Conservation (phyloP, 2,113 vertebrate genomes). For the Tautogolabrus adspersus region DNA sequence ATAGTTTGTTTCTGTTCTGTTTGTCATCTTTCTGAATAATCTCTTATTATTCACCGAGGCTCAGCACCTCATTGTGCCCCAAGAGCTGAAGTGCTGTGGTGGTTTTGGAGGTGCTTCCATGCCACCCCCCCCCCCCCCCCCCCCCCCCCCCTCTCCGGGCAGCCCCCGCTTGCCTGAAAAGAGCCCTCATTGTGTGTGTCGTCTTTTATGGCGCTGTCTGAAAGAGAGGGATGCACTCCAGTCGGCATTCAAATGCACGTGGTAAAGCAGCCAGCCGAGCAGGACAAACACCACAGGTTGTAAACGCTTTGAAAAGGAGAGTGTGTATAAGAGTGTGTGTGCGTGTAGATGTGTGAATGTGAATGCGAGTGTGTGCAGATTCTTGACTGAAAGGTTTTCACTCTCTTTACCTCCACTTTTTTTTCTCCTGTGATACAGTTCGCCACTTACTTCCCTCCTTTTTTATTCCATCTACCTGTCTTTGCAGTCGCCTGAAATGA, state of each 20-base stretch:
- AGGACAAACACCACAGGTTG: conserved; percentile 82
- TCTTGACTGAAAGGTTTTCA: conserved; percentile 70
- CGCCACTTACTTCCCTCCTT: conserved; percentile 47
- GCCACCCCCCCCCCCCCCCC: background rate
- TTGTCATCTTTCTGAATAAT: conserved; percentile 78
- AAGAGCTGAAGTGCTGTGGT: conserved; percentile 69
- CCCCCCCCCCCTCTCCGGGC: conserved; percentile 21
- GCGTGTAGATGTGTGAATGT: conserved; percentile 8
- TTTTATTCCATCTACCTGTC: conserved; percentile 56
- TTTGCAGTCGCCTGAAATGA: conserved; percentile 62
- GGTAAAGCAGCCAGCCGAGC: conserved; percentile 78
- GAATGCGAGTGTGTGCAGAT: conserved; percentile 39
- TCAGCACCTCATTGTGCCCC: conserved; percentile 74
- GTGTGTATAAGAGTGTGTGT: conserved; percentile 38
- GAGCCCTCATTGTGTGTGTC: conserved; percentile 80
- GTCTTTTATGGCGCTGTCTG: conserved; percentile 79
- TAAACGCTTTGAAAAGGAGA: conserved; percentile 71
- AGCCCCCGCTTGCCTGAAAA: conserved; percentile 73
- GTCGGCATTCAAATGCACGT: conserved; percentile 80
- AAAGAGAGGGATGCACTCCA: conserved; percentile 80
- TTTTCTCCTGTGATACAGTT: conserved; percentile 58
- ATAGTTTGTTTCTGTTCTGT: conserved; percentile 69
- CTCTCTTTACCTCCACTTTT: conserved; percentile 64
- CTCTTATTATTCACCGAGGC: conserved; percentile 72
- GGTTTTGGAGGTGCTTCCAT: conserved; percentile 75